Conservation (phyloP, 2,113 vertebrate species). For the Entomyzon cyanotis region DNA sequence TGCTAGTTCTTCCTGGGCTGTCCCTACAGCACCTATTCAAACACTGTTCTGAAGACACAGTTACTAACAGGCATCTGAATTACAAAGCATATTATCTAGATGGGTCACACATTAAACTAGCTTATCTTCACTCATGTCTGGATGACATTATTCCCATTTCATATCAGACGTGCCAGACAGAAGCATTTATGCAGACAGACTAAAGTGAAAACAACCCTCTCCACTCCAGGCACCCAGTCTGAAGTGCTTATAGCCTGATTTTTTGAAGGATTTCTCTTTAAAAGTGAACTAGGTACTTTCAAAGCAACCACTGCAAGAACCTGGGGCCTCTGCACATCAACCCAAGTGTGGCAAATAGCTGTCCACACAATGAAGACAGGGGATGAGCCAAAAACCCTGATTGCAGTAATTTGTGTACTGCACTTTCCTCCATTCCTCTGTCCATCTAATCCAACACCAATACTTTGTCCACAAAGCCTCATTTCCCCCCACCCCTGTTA, state of each 20-base stretch:
- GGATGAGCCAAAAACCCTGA: not conserved
- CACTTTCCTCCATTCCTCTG: not conserved
- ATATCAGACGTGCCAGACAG: slow-evolving; percentile 35
- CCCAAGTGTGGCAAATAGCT: not conserved
- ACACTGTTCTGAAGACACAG: not conserved
- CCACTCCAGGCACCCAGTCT: not conserved
- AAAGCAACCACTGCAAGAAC: not conserved
- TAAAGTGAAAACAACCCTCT: not conserved
- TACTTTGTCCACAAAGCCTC: not conserved
- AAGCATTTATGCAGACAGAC: slow-evolving; percentile 2
- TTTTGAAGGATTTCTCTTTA: not conserved
- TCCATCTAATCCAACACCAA: not conserved
- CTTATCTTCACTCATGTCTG: slow-evolving; percentile 1
- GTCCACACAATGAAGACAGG: not conserved
- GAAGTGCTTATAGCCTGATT: not conserved
- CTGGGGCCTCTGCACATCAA: not conserved
- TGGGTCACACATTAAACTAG: not conserved
- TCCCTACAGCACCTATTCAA: slow-evolving; percentile 4
- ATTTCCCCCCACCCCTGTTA: not conserved
- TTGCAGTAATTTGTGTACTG: not conserved
- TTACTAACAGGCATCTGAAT: slow-evolving; percentile 13
- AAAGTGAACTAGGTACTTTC: not conserved
- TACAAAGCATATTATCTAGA: not conserved
- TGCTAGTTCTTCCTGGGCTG: not conserved
- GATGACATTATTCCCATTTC: slow-evolving; percentile 32